Evolutionary conservation across 2,888 invertebrate genomes (phyloP).

Genomic region (Pilophorus perplexus): DNA sequence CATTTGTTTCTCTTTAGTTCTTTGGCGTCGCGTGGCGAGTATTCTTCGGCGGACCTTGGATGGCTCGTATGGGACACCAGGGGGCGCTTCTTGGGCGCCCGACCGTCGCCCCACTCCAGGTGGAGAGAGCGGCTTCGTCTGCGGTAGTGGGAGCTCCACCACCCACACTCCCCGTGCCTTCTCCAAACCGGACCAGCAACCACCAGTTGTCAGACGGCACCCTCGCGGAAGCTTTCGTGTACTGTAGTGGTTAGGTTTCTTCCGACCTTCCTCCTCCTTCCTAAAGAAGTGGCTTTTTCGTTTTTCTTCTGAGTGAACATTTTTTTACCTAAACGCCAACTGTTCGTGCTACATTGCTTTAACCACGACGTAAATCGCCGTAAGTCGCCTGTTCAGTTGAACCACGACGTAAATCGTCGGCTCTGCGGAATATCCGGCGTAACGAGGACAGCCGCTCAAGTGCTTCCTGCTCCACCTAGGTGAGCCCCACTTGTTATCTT

Average conservation of each 20-base stretch:
- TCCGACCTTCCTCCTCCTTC: not conserved
- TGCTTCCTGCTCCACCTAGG: constrained; percentile 10
- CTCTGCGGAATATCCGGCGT: constrained; percentile 2
- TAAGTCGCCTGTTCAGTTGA: no score
- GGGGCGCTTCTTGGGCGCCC: constrained; percentile 6
- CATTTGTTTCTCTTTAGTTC: no score
- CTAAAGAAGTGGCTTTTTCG: not conserved
- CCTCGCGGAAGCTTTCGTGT: not conserved
- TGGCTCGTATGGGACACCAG: constrained; percentile 3
- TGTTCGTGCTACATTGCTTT: no score
- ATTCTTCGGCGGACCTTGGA: not conserved
- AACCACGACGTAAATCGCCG: no score
- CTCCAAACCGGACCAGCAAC: not conserved
- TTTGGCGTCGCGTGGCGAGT: no score
- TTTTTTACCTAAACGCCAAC: no score
- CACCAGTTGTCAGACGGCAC: constrained; percentile 11
- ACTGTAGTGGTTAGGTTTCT: not conserved
- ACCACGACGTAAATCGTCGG: not conserved
- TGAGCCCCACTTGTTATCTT: constrained; percentile 1
- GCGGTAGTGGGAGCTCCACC: constrained; percentile 17
- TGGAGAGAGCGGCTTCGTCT: not conserved
- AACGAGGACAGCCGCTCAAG: constrained; percentile 9
- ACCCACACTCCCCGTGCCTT: not conserved
- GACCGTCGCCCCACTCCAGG: constrained; percentile 24
- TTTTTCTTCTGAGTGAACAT: no score